A percentile compares a stretch with the other conserved stretches of the same genome.
phyloP scores from a whole-genome alignment of 2,888 invertebrate genomes.

The Autographa gamma region DNA sequence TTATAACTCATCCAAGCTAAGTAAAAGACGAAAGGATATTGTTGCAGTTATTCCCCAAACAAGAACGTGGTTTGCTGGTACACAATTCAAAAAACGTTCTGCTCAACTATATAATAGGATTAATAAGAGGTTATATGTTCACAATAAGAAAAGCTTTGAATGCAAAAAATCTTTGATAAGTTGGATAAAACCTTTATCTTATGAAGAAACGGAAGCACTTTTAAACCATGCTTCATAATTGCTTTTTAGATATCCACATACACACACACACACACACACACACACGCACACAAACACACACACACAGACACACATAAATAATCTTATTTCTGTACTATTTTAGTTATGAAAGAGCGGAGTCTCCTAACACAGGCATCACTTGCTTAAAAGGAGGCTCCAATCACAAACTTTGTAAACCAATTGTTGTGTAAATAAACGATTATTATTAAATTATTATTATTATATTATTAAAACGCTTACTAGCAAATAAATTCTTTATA shows the following conservation, averaged over 20 bases:
- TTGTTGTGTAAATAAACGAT: not conserved
- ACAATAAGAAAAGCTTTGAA: not conserved
- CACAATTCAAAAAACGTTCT: slow-evolving; percentile 18
- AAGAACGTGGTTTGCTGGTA: slow-evolving; percentile 9
- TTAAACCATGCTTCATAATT: not conserved
- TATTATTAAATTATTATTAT: not conserved
- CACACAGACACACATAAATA: no score
- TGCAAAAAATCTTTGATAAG: not conserved
- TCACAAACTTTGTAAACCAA: no score
- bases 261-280: no score
- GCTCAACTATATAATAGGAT: not conserved
- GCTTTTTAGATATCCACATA: no score
- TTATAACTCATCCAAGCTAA: no score
- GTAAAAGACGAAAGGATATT: not conserved
- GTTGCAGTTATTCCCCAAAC: slow-evolving; percentile 6
- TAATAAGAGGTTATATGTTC: not conserved
- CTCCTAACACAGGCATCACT: no score
- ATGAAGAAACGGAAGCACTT: slow-evolving; percentile 5
- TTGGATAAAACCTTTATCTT: slow-evolving; percentile 5
- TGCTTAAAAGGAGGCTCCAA: no score
- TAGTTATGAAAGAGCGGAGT: no score
- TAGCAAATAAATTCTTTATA: no score
- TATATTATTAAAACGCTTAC: no score
- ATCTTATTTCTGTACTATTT: no score
- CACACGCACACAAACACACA: no score